Evolutionary conservation across 1,140 invertebrate genomes (phyloP), one percentile per base, ranked within the genome.

Genomic region (Bombus fervidus): DNA sequence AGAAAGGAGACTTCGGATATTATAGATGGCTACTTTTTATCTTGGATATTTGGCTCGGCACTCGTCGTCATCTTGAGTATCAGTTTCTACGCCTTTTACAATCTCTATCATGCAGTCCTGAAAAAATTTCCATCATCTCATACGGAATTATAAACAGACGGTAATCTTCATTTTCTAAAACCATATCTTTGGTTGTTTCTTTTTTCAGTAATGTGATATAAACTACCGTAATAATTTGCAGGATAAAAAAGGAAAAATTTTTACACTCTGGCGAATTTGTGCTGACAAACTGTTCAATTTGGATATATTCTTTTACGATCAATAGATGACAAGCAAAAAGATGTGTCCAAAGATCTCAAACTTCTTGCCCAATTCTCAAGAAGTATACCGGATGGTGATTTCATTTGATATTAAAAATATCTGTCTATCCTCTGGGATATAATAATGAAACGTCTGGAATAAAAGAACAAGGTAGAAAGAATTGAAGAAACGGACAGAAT

Each of bases 1-100:
- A 92, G 93, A 81, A 95, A 94, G 82, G 94, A 95, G 86, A 93
- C 94, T 72, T 96, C 96, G 12, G 96, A 96, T 39, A 96, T 98
- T 88, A 98, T 98, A 66, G 97, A 98, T 91, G 97, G 97, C 0
- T 97, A 97, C 91, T 98, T 98, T 91, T 94, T 98, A 0, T 97
- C 97, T 86, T 96, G 97, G 88, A 97, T 98, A 34, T 98, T 98
- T 90, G 96, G 96, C 9, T 96, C 97, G 2, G 97, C 97, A 2
- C 94, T 98, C 6, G 88, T 97, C 8, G 96, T 98, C n/a, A 98
- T 98, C 68, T 91, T 98, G 2, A 96, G 96, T 86, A 97, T 98
- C 73, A 98, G 97, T 69, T 95, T 97, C 3, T 98, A 98, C 90
- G 97, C 97, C 0, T 98, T 98, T 93, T 98, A 98, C 89, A 98